Percentiles rank a stretch among this genome's conserved stretches.
These are phyloP conservation scores for Leucania comma DNA, from an alignment of 2,888 invertebrate genomes.

Conservation along the genomic window DNA sequence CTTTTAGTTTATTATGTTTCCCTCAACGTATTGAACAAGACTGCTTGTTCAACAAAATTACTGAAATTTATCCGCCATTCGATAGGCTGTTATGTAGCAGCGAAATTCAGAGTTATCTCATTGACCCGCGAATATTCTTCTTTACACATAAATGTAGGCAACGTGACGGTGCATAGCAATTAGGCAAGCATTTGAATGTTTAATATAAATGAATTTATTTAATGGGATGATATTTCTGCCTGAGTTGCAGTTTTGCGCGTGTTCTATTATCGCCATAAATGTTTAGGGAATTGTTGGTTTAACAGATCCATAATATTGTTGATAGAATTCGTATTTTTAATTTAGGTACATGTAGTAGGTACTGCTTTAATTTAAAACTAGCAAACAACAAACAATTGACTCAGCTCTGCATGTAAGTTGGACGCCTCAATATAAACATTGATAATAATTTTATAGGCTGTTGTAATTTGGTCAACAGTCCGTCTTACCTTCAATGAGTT, in stretches of 20 bases:
- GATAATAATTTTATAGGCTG: no score
- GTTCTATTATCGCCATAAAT: not conserved
- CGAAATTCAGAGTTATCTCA: slow-evolving; percentile 32
- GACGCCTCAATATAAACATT: no score
- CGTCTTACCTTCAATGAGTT: no score
- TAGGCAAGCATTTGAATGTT: slow-evolving; percentile 38
- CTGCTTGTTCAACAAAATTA: not conserved
- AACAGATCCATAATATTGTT: not conserved
- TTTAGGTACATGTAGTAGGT: no score
- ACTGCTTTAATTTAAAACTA: no score
- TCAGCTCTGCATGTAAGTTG: no score
- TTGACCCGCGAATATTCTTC: slow-evolving; percentile 40
- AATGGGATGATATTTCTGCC: slow-evolving; percentile 20
- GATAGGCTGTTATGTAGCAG: slow-evolving; percentile 1
- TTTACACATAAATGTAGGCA: slow-evolving; percentile 34
- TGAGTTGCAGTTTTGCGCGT: slow-evolving; percentile 1
- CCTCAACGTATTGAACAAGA: no score
- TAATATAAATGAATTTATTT: slow-evolving; percentile 38
- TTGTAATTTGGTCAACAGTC: no score
- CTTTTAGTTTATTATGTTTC: no score
- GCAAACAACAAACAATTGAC: no score
- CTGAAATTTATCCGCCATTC: slow-evolving; percentile 1
- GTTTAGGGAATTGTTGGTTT: not conserved
- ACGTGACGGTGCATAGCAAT: slow-evolving; percentile 62
- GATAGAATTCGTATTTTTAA: no score